These are phyloP conservation scores for Limanda limanda DNA, from an alignment of 2,113 vertebrate species.

Conservation along the genomic window DNA sequence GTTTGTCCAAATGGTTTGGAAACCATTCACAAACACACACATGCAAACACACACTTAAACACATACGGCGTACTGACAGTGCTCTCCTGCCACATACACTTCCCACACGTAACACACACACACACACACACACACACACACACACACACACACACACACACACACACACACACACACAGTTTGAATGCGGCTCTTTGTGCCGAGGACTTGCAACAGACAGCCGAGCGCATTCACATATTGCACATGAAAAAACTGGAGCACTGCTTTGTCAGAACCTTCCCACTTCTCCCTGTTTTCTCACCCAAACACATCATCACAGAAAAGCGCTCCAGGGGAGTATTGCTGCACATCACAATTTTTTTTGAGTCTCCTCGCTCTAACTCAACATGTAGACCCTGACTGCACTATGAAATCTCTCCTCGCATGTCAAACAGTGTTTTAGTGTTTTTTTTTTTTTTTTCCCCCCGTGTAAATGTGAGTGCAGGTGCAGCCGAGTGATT, in stretches of 20 bases:
- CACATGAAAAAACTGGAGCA: slow-evolving; percentile 12
- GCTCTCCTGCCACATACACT: slow-evolving; percentile 10
- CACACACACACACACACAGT: neutral
- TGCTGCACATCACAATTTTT: slow-evolving; percentile 18
- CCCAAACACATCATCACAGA: slow-evolving; percentile 50
- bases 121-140: slow-evolving; percentile 2
- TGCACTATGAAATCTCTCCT: slow-evolving; percentile 34
- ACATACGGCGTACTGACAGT: neutral
- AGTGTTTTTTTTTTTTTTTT: neutral
- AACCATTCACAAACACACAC: neutral
- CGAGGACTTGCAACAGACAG: neutral
- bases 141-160: neutral
- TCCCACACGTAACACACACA: neutral
- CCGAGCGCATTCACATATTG: slow-evolving; percentile 16
- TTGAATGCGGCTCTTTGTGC: neutral
- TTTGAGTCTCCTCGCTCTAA: slow-evolving; percentile 28
- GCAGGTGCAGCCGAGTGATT: slow-evolving; percentile 51
- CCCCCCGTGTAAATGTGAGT: neutral
- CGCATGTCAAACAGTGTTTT: slow-evolving; percentile 47
- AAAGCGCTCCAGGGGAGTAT: slow-evolving; percentile 45
- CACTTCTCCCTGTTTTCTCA: slow-evolving; percentile 30
- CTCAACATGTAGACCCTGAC: slow-evolving; percentile 41
- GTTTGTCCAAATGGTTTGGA: slow-evolving; percentile 29
- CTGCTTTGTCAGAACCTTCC: slow-evolving; percentile 26
- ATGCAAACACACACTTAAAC: neutral